Conservation (phyloP, 2,797 vertebrate genomes). For the Myotis daubentonii region DNA sequence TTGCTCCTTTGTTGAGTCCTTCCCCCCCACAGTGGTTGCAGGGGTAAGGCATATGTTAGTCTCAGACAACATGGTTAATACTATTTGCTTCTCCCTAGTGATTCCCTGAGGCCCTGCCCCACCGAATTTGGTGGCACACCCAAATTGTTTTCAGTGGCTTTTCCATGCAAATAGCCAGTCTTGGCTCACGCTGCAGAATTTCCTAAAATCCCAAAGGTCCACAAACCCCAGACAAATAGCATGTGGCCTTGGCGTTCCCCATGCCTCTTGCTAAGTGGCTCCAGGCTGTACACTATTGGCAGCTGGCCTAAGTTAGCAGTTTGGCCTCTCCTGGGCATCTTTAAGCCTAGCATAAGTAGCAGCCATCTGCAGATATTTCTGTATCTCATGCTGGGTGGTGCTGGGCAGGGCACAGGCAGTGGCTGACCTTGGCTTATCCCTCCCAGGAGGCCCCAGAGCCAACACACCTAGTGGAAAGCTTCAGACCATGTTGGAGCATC, state of each 20-base stretch:
- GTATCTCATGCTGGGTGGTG: background rate
- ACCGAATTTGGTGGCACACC: background rate
- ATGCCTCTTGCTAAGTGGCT: background rate
- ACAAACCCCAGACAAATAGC: background rate
- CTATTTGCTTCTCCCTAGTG: background rate
- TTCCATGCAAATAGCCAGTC: background rate
- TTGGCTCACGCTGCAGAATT: background rate
- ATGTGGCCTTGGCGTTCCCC: background rate
- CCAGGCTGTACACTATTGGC: background rate
- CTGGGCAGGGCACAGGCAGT: background rate
- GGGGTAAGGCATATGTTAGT: background rate
- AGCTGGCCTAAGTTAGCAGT: background rate
- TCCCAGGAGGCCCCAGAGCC: background rate
- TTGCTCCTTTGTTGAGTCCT: background rate
- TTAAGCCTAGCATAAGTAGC: background rate
- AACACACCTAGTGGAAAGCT: background rate
- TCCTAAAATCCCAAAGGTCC: background rate
- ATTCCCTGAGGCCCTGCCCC: background rate
- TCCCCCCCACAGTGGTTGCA: background rate
- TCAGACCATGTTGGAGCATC: background rate
- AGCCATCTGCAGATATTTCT: background rate
- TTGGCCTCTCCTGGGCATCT: background rate
- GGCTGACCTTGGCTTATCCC: background rate
- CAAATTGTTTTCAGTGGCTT: background rate
- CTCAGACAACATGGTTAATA: background rate